These are phyloP conservation scores for Agriopis leucophaearia DNA, from an alignment of 2,888 invertebrate genomes.

Conservation along the genomic window DNA sequence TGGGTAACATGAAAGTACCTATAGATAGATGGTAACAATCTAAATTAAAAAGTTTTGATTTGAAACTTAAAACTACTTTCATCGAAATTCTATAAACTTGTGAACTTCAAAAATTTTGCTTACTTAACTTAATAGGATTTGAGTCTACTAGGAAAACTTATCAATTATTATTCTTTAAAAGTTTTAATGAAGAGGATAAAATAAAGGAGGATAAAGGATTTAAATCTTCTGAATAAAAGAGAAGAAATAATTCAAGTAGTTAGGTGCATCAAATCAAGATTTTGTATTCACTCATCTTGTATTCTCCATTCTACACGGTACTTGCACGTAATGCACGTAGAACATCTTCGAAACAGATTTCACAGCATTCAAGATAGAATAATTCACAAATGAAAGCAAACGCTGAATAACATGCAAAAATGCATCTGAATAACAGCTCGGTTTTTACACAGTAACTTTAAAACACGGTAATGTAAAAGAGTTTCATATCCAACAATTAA, in stretches of 20 bases:
- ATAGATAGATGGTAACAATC: neutral
- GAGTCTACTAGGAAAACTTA: constrained; percentile 1
- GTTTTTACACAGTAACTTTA: constrained; percentile 8
- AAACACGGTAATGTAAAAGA: constrained; percentile 9
- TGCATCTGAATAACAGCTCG: constrained; percentile 16
- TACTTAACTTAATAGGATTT: neutral
- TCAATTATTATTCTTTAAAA: neutral
- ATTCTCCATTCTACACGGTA: constrained; percentile 6
- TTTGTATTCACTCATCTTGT: neutral
- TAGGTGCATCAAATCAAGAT: constrained; percentile 1
- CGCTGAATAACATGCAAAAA: constrained; percentile 27
- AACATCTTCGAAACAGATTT: constrained; percentile 27
- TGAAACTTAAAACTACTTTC: neutral
- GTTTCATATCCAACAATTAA: neutral
- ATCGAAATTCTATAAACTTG: neutral
- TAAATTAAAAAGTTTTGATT: constrained; percentile 7
- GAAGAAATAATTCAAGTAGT: neutral
- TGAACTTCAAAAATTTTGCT: neutral
- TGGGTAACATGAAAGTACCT: too few relatives aligned
- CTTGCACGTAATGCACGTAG: constrained; percentile 17
- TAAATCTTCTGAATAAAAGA: neutral
- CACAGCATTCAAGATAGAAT: constrained; percentile 23
- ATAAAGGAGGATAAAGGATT: too few relatives aligned
- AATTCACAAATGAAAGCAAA: constrained; percentile 31
- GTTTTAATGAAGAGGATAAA: neutral